Conservation (phyloP, 2,797 vertebrate genomes). For the Sphenopsis melanotis region DNA sequence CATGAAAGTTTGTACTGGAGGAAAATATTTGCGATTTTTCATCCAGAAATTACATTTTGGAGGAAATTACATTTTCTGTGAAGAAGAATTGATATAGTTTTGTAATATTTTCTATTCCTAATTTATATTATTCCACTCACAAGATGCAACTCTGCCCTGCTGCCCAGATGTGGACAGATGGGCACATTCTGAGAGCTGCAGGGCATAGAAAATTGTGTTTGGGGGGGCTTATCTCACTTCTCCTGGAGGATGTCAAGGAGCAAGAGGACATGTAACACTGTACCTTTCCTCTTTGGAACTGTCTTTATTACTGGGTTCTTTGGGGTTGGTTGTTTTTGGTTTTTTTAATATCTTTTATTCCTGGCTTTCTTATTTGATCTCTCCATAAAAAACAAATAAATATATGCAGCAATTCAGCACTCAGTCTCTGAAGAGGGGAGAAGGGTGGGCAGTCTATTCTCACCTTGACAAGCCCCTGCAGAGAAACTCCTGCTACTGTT, state of each 20-base stretch:
- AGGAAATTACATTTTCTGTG: neutral
- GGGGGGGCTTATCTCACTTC: rapidly evolving
- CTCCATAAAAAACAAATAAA: neutral
- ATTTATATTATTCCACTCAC: neutral
- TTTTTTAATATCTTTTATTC: neutral
- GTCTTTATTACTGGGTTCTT: neutral
- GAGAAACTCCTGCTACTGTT: neutral
- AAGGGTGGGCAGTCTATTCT: neutral
- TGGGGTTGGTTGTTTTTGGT: neutral
- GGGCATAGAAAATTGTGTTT: neutral
- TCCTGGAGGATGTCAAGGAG: neutral
- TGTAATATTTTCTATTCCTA: neutral
- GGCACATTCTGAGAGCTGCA: neutral
- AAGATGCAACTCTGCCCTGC: neutral
- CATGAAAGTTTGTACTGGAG: neutral
- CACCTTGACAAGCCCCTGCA: neutral
- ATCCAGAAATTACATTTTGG: neutral
- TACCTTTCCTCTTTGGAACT: neutral
- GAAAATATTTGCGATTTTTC: neutral
- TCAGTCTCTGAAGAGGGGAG: neutral
- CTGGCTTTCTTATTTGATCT: neutral
- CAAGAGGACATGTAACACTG: neutral
- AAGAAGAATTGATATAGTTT: neutral
- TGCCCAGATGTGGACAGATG: neutral
- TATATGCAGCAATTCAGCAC: neutral